phyloP scores from a whole-genome alignment of 2,113 vertebrate genomes.

The Mobula birostris region DNA sequence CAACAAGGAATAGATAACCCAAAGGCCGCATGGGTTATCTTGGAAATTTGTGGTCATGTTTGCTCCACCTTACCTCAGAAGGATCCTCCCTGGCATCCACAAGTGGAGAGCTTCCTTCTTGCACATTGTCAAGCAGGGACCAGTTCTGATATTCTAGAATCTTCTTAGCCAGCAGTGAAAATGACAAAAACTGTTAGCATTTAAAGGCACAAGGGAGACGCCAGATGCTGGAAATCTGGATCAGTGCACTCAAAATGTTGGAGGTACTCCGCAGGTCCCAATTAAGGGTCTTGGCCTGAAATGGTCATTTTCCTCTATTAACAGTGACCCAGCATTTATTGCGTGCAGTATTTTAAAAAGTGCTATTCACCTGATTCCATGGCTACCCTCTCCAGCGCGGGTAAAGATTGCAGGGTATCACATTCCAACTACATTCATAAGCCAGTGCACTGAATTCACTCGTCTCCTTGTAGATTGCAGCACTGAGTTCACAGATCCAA shows the following conservation, averaged over 20 bases:
- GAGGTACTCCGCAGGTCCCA: too few species aligned
- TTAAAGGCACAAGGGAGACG: too few species aligned
- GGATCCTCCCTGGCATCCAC: background rate
- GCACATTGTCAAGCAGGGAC: background rate
- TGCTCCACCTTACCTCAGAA: background rate
- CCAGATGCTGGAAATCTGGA: too few species aligned
- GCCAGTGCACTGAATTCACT: background rate
- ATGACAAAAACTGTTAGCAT: background rate
- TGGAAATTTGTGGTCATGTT: too few species aligned
- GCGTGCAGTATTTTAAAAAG: background rate
- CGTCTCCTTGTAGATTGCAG: background rate
- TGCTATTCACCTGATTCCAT: background rate
- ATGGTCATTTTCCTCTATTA: too few species aligned
- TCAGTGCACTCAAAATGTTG: too few species aligned
- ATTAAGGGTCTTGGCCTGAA: too few species aligned
- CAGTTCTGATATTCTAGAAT: background rate
- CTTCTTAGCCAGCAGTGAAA: background rate
- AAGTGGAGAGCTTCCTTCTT: background rate
- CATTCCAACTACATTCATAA: background rate
- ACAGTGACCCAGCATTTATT: too few species aligned
- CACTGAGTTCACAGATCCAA: background rate
- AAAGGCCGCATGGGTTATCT: too few species aligned
- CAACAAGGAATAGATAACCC: too few species aligned
- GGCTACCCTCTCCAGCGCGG: background rate
- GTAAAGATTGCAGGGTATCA: background rate